Percentiles rank a stretch among this genome's conserved stretches.
These are phyloP conservation scores for Pica pica DNA, from an alignment of 2,113 vertebrate species.

Conservation along the genomic window DNA sequence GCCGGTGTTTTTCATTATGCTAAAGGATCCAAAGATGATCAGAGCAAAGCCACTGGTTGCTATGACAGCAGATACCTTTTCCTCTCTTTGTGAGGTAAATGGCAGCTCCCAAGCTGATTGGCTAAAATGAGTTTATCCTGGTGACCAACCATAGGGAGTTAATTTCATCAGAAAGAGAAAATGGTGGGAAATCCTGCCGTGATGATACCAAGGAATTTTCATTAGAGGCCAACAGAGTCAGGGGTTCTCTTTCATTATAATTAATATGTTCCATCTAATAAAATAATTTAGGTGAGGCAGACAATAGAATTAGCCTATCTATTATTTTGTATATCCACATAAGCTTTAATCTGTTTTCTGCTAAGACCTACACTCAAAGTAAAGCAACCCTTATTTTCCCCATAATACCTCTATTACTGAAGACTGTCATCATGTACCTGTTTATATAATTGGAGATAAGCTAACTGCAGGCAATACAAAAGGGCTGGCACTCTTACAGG, in stretches of 20 bases:
- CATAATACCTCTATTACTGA: slow-evolving; percentile 35
- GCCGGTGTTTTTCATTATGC: slow-evolving; percentile 77
- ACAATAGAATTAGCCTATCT: slow-evolving; percentile 67
- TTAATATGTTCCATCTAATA: slow-evolving; percentile 75
- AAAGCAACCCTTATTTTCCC: slow-evolving; percentile 67
- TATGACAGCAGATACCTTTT: slow-evolving; percentile 76
- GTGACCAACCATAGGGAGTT: slow-evolving; percentile 77
- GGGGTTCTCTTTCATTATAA: slow-evolving; percentile 71
- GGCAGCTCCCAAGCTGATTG: slow-evolving; percentile 81
- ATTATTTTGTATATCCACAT: slow-evolving; percentile 63
- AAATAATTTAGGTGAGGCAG: slow-evolving; percentile 71
- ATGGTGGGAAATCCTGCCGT: slow-evolving; percentile 73
- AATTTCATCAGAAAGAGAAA: slow-evolving; percentile 74
- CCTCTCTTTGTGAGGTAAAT: slow-evolving; percentile 78
- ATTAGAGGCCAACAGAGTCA: slow-evolving; percentile 69
- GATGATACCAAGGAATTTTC: slow-evolving; percentile 77
- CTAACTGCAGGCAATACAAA: slow-evolving; percentile 65
- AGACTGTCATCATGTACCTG: slow-evolving; percentile 45
- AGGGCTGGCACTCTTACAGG: slow-evolving; percentile 45
- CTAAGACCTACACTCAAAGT: slow-evolving; percentile 58
- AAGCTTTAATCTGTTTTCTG: slow-evolving; percentile 66
- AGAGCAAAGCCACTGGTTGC: slow-evolving; percentile 72
- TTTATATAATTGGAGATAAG: slow-evolving; percentile 70
- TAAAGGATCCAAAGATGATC: slow-evolving; percentile 73
- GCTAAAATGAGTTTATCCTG: slow-evolving; percentile 76